Evolutionary conservation across 92 coral and sea anemone genomes (phyloP).

Genomic region (Bergia puertoricense): DNA sequence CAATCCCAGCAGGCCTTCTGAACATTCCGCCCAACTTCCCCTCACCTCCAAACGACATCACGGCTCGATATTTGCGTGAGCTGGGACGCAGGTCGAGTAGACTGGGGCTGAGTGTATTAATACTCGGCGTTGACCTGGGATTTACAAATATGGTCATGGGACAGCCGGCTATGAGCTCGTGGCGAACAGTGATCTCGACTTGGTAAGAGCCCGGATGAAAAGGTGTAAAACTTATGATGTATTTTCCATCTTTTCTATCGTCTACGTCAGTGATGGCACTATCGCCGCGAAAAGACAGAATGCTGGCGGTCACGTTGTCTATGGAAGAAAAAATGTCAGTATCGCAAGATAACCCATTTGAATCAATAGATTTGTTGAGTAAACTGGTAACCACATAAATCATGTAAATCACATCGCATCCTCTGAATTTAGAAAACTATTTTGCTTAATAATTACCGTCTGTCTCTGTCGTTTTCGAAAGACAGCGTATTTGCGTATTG

Average conservation of each 20-base stretch:
- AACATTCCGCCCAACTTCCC: constrained; percentile 47
- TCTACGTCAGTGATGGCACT: constrained; percentile 58
- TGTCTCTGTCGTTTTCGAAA: too few relatives aligned
- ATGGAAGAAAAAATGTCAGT: not conserved
- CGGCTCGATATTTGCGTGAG: constrained; percentile 51
- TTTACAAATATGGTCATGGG: constrained; percentile 66
- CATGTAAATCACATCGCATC: too few relatives aligned
- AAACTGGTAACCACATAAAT: too few relatives aligned
- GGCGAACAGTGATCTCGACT: constrained; percentile 70
- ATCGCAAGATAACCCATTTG: not conserved
- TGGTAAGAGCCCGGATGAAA: constrained; percentile 70
- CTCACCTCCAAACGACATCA: constrained; percentile 54
- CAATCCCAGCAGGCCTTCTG: constrained; percentile 75
- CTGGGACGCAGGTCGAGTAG: constrained; percentile 20
- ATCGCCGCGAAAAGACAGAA: constrained; percentile 63
- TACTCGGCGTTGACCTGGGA: constrained; percentile 56
- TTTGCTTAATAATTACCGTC: too few relatives aligned
- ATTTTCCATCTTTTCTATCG: constrained; percentile 74
- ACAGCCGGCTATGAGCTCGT: constrained; percentile 62
- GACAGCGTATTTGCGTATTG: too few relatives aligned
- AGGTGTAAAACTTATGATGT: constrained; percentile 74
- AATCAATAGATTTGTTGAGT: too few relatives aligned
- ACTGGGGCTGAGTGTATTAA: constrained; percentile 44
- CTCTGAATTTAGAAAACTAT: too few relatives aligned
- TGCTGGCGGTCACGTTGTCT: constrained; percentile 46